Evolutionary conservation across 2,113 vertebrate species (phyloP).

Genomic region (Serinus canaria): DNA sequence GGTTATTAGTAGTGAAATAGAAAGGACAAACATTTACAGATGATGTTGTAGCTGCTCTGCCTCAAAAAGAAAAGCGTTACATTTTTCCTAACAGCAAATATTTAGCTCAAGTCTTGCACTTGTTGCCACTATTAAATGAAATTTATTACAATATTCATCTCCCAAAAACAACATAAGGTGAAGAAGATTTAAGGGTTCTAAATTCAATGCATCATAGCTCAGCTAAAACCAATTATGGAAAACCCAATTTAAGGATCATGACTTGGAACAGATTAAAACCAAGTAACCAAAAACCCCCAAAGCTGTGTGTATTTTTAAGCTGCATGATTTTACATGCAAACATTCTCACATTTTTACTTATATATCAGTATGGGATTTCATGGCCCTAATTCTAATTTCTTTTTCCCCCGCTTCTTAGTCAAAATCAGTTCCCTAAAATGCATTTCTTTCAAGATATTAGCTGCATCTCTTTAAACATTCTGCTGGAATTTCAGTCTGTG

Average conservation of each 20-base stretch:
- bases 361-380: neutral
- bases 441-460: neutral
- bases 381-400: neutral
- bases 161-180: neutral
- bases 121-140: neutral
- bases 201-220: neutral
- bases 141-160: neutral
- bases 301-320: neutral
- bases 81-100: neutral
- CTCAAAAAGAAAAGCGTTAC: neutral
- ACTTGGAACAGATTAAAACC: slow-evolving; percentile 28
- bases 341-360: neutral
- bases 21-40: slow-evolving; percentile 21
- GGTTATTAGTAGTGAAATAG: slow-evolving; percentile 42
- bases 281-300: neutral
- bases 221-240: slow-evolving; percentile 9
- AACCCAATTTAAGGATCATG: neutral
- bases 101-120: neutral
- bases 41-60: neutral
- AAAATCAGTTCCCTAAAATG: neutral
- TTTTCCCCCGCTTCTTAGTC: neutral
- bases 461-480: neutral
- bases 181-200: slow-evolving; percentile 5
- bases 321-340: neutral
- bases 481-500: neutral